Evolutionary conservation across 2,113 vertebrate genomes (phyloP).

Genomic region (Podarcis muralis): DNA sequence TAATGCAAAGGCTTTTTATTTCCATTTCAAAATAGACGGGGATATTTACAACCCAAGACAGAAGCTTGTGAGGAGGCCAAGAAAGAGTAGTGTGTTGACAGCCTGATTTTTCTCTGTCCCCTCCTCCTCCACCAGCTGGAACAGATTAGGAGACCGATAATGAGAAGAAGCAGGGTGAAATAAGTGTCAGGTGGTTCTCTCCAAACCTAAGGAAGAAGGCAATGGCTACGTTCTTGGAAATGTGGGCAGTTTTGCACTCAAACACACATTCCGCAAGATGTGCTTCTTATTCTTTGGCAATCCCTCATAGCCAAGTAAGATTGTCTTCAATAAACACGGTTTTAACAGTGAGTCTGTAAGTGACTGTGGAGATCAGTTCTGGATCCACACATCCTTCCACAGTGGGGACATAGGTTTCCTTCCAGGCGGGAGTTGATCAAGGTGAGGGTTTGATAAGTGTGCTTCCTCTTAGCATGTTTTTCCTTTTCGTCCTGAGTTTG

Average conservation of each 20-base stretch:
- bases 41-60: background rate
- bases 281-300: background rate
- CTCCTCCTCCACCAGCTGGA: background rate
- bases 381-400: too few species aligned
- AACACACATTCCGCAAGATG: background rate
- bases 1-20: background rate
- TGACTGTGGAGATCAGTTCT: too few species aligned
- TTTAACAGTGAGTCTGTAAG: too few species aligned
- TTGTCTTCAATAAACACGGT: too few species aligned
- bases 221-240: background rate
- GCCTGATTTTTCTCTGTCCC: background rate
- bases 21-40: background rate
- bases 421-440: too few species aligned
- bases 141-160: background rate
- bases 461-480: too few species aligned
- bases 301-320: too few species aligned
- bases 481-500: too few species aligned
- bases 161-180: background rate
- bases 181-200: background rate
- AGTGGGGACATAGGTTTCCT: too few species aligned
- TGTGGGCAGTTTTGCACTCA: background rate
- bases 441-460: too few species aligned
- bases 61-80: background rate
- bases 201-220: background rate
- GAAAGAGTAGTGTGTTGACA: background rate